Percentiles rank a stretch among this genome's conserved stretches.
Conservation (phyloP, 1,140 invertebrate species). For the Brachionus asplanchnoidis region DNA sequence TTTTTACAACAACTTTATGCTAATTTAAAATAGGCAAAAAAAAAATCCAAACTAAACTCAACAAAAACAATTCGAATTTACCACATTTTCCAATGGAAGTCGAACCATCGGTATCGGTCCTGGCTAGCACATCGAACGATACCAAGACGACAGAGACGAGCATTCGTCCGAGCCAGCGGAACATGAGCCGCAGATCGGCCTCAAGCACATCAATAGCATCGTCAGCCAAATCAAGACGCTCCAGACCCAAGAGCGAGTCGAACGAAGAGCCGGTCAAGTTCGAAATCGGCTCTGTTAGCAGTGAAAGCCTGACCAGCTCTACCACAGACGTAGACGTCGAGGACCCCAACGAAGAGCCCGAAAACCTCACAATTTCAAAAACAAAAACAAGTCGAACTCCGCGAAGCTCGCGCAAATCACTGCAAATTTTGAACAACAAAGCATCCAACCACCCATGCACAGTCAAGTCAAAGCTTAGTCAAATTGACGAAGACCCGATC, state of each 20-base stretch:
- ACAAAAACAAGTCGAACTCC: background rate
- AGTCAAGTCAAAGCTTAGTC: background rate
- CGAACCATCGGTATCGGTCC: conserved; percentile 28
- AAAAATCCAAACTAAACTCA: background rate
- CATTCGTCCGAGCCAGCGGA: background rate
- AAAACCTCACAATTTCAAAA: background rate
- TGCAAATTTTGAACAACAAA: conserved; percentile 18
- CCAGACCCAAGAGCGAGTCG: background rate
- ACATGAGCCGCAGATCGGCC: background rate
- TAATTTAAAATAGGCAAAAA: conserved; percentile 30
- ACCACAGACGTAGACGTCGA: background rate
- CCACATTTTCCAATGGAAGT: background rate
- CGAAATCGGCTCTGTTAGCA: conserved; percentile 3
- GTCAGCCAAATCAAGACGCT: background rate
- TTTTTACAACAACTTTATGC: conserved; percentile 35
- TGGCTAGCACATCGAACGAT: background rate
- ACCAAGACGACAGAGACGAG: background rate
- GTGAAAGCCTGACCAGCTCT: background rate
- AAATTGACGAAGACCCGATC: background rate
- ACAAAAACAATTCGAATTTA: background rate
- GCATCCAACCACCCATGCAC: background rate
- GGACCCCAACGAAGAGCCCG: background rate
- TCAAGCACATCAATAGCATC: background rate
- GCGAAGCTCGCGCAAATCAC: background rate
- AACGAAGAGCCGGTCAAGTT: background rate